These are phyloP conservation scores for Bubo blakistoni DNA, from an alignment of 2,113 vertebrate species.

Conservation along the genomic window DNA sequence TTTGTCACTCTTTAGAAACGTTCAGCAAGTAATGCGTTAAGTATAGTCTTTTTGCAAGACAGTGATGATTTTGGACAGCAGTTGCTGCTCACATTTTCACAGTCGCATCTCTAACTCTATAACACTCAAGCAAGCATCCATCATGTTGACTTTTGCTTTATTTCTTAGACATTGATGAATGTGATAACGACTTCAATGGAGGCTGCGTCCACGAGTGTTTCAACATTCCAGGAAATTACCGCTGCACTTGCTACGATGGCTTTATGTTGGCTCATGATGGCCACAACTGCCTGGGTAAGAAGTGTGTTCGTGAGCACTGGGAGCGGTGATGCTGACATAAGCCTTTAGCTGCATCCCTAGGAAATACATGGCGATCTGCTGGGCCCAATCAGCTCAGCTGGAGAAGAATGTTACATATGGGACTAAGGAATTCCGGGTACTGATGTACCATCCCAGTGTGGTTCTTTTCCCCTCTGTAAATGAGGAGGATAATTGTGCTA, in stretches of 20 bases:
- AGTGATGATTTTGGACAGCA: background rate
- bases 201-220: slow-evolving; percentile 97
- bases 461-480: background rate
- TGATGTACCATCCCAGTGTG: background rate
- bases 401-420: background rate
- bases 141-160: slow-evolving; percentile 63
- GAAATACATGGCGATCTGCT: accelerated
- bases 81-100: background rate
- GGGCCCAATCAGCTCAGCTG: background rate
- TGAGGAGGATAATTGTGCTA: background rate
- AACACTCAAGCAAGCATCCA: slow-evolving; percentile 12
- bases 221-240: slow-evolving; percentile 97
- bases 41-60: slow-evolving; percentile 1
- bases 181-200: slow-evolving; percentile 89
- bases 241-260: slow-evolving; percentile 94
- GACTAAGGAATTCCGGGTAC: background rate
- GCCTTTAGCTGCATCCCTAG: background rate
- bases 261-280: slow-evolving; percentile 95
- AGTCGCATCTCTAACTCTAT: background rate
- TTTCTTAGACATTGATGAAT: slow-evolving; percentile 91
- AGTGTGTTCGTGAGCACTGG: background rate
- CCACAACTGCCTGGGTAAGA: slow-evolving; percentile 97
- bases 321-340: background rate
- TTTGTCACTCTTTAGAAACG: background rate
- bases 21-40: background rate